Evolutionary conservation across 2,888 invertebrate species (phyloP).

Genomic region (Sylvicola fuscatus): DNA sequence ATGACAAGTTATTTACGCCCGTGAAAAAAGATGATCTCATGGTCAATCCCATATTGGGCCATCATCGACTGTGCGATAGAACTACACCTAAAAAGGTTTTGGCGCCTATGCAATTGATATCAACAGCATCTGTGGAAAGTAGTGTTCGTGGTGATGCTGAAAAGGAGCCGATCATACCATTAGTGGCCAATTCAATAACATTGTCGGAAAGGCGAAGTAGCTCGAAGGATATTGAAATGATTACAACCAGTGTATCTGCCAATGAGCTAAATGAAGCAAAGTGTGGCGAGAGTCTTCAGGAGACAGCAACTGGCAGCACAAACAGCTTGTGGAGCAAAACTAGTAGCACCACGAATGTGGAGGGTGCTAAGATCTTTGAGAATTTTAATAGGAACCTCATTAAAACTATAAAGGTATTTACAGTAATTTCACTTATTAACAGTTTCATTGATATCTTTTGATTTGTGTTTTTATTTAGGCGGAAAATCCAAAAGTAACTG

Average conservation of each 20-base stretch:
- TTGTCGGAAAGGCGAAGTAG: too few relatives aligned
- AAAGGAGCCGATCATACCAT: neutral
- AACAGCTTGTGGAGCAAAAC: constrained; percentile 25
- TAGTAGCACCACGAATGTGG: constrained; percentile 12
- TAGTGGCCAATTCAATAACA: too few relatives aligned
- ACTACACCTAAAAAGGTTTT: constrained; percentile 9
- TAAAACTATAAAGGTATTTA: constrained; percentile 24
- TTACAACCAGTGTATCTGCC: too few relatives aligned
- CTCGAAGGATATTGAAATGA: too few relatives aligned
- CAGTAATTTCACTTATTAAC: too few relatives aligned
- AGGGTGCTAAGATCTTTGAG: constrained; percentile 25
- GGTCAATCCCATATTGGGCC: constrained; percentile 30
- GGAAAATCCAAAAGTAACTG: constrained; percentile 27
- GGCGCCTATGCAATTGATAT: constrained; percentile 7
- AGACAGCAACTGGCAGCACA: constrained; percentile 17
- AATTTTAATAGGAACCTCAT: constrained; percentile 25
- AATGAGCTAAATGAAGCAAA: too few relatives aligned
- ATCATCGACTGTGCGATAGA: constrained; percentile 38
- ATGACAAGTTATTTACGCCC: constrained; percentile 21
- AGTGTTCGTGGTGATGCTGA: neutral
- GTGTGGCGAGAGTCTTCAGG: too few relatives aligned
- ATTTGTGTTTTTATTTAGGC: constrained; percentile 14
- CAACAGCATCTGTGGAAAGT: neutral
- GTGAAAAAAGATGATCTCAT: constrained; percentile 24
- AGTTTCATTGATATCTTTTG: neutral